Evolutionary conservation across 2,888 invertebrate genomes (phyloP).

Genomic region (Chrysotoxum bicinctum): DNA sequence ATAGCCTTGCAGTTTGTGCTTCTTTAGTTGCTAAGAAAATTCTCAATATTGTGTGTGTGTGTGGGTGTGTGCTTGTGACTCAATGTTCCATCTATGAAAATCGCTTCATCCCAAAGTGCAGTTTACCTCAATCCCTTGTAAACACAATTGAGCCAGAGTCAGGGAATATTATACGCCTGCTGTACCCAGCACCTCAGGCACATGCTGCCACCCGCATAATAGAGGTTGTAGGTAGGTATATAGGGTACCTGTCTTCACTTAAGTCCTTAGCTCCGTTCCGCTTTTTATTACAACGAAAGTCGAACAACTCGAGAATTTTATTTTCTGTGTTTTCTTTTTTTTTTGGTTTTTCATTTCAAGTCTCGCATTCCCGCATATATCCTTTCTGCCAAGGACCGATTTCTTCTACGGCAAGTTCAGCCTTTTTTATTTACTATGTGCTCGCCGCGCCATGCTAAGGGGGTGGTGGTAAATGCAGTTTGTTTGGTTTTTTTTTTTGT

Average conservation of each 20-base stretch:
- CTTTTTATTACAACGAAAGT: slow-evolving; percentile 66
- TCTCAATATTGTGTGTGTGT: background rate
- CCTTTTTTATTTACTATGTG: slow-evolving; percentile 2
- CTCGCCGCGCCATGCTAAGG: background rate
- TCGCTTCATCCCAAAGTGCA: slow-evolving; percentile 66
- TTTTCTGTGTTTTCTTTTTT: slow-evolving; percentile 23
- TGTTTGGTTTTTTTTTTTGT: slow-evolving; percentile 16
- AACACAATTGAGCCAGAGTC: slow-evolving; percentile 59
- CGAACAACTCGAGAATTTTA: slow-evolving; percentile 71
- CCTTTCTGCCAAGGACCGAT: background rate
- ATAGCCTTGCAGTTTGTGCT: slow-evolving; percentile 45
- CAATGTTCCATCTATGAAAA: slow-evolving; percentile 61
- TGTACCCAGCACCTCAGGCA: slow-evolving; percentile 34
- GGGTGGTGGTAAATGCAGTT: slow-evolving; percentile 49
- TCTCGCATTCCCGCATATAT: slow-evolving; percentile 6
- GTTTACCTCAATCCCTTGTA: slow-evolving; percentile 71
- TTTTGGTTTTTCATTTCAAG: slow-evolving; percentile 13
- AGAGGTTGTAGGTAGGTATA: background rate
- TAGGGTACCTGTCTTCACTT: slow-evolving; percentile 63
- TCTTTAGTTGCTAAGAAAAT: slow-evolving; percentile 5
- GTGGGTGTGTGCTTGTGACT: slow-evolving; percentile 34
- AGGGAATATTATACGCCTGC: background rate
- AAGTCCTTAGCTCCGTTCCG: slow-evolving; percentile 62
- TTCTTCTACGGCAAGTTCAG: slow-evolving; percentile 11
- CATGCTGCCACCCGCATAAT: background rate